These are phyloP conservation scores for Coronaproctus castanopsis DNA, from an alignment of 2,888 invertebrate genomes.

Conservation along the genomic window DNA sequence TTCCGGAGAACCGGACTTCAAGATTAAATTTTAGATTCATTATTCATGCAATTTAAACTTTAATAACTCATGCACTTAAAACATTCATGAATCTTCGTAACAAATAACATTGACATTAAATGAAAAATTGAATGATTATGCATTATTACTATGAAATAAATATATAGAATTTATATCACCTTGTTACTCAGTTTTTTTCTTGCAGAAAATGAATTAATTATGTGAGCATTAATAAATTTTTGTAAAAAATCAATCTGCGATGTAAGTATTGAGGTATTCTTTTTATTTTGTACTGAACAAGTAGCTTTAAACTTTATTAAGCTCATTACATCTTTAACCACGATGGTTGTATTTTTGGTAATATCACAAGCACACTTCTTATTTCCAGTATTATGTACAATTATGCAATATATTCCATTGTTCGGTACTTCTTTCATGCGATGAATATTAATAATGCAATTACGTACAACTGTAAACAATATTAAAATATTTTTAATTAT, in stretches of 20 bases:
- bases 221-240: constrained; percentile 5
- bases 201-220: too few species aligned
- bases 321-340: constrained; percentile 9
- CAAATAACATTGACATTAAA: too few species aligned
- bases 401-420: constrained; percentile 8
- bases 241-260: constrained; percentile 5
- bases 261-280: constrained; percentile 1
- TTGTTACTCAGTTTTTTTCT: too few species aligned
- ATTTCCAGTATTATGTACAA: constrained; percentile 12
- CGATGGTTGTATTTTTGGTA: constrained; percentile 8
- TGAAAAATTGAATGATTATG: too few species aligned
- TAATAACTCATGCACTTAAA: too few species aligned
- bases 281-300: constrained; percentile 3
- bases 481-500: neutral
- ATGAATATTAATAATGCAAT: neutral
- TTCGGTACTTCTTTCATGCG: neutral
- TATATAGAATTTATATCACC: too few species aligned
- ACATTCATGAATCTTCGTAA: too few species aligned
- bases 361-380: constrained; percentile 10
- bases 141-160: too few species aligned
- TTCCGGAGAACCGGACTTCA: too few species aligned
- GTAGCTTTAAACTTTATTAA: constrained; percentile 8
- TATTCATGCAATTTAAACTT: too few species aligned
- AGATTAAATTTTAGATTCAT: too few species aligned
- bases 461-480: neutral